Evolutionary conservation across 1,140 invertebrate species (phyloP), one percentile per base, ranked within the genome.

Genomic region (Sycophila sp.): DNA sequence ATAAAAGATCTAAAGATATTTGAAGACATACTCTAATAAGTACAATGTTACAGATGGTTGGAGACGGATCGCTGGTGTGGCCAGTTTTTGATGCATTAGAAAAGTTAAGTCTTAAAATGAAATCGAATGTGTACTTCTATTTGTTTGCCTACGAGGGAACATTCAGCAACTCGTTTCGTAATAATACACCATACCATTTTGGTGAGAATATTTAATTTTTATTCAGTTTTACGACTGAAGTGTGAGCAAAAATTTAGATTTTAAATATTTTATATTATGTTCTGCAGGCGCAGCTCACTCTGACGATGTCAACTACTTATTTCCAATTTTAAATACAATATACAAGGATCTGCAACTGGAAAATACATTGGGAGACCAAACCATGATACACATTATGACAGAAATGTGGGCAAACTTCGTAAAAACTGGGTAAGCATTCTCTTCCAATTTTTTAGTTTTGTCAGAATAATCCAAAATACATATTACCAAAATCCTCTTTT

Each of bases 281-380:
- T 22, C 56, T 49, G 32, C 66, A 87, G 87, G 87, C 5, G 81
- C 87, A 1, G 34, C 73, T 11, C 88, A 89, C 69, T 76, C 75
- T 0, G 88, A 89, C 51, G 87, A 89, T 4, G 45, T 88, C 4
- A 76, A 85, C 60, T 89, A 87, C 72, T 63, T 87, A 11, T 86
- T 88, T 69, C 75, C 86, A 80, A 4, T 30, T 63, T 66, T 77
- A 4, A 81, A 82, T 45, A 45, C n/a, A n/a, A n/a, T 1, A 2
- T 75, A 51, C 10, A 38, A 51, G 0, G 62, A 72, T 30, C 28
- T 78, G 6, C 47, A 75, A 7, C 58, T 79, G 4, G 65, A 75
- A n/a, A 80, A 83, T 56, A 84, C 76, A 6, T 59, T 69, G 7
- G 56, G 19, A 0, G 87, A 88, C 67, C 67, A 55, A 40, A 69